Evolutionary conservation across 2,113 vertebrate genomes (phyloP), one percentile per base, ranked within the genome.

Genomic region (Cyanocitta stelleri): DNA sequence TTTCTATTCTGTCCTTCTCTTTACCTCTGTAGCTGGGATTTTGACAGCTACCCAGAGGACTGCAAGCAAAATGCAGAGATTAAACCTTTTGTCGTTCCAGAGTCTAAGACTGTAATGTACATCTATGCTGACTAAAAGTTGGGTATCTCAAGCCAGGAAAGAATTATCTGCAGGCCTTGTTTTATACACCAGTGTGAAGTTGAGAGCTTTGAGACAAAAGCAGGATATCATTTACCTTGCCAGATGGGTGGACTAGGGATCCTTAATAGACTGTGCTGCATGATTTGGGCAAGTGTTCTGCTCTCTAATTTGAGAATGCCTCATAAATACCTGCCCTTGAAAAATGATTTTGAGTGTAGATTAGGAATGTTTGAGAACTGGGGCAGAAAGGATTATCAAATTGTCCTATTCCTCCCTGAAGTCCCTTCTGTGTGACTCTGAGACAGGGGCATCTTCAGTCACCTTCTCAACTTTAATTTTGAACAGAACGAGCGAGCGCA

Each of bases 401-500:
- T 49, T 75, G 39, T 68, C 35, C 17, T 26, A 0, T 66, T 72
- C 26, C 41, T 86, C 29, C 44, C 44, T 5, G 1, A 67, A 74
- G 26, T 48, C n/a, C 18, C 4, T 92, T 81, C 44, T 86, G 10
- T 75, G 64, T 83, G 72, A 63, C 54, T 69, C 17, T 72, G n/a
- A 90, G 89, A 32, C 29, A 33, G 49, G 4, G 30, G 3, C 39
- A 35, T 63, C 48, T 86, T 78, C 69, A 88, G 6, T 95, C 23
- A 96, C 54, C 32, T 59, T 90, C 30, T 92, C 27, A 37, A 48
- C 74, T 95, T 94, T 75, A 3, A 51, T 83, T 93, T 92, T 94
- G 35, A 52, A 94, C 96, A 98, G 97, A 82, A 49, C 1, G 97
- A 98, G 62, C 93, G 41, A 55, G 95, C 93, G 1, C 85, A 95